Evolutionary conservation across 2,797 vertebrate species (phyloP).

Genomic region (Antennarius maculatus): DNA sequence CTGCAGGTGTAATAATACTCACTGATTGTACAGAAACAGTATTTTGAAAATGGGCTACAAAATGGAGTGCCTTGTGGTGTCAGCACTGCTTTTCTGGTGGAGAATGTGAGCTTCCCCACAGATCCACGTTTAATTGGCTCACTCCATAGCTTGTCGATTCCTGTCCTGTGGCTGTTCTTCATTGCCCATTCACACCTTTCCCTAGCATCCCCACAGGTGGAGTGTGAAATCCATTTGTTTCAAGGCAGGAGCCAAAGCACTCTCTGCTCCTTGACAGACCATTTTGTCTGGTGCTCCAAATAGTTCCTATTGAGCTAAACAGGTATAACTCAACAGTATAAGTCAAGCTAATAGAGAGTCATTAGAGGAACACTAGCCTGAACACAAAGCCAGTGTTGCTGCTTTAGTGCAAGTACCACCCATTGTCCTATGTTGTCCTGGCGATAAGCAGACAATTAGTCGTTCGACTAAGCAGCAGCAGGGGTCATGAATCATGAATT

Average conservation of each 20-base stretch:
- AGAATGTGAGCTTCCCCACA: constrained; percentile 47
- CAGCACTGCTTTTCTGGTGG: constrained; percentile 48
- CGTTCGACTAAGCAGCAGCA: constrained; percentile 63
- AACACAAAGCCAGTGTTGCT: constrained; percentile 54
- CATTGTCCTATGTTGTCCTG: constrained; percentile 68
- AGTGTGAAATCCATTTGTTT: constrained; percentile 79
- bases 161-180: constrained; percentile 68
- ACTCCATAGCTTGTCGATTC: constrained; percentile 50
- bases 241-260: constrained; percentile 68
- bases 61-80: constrained; percentile 49
- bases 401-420: constrained; percentile 51
- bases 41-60: constrained; percentile 60
- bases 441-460: constrained; percentile 80
- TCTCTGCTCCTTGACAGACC: constrained; percentile 60
- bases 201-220: constrained; percentile 65
- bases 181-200: constrained; percentile 74
- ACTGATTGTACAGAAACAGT: constrained; percentile 34
- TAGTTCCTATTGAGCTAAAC: constrained; percentile 71
- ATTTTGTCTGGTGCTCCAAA: constrained; percentile 63
- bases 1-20: constrained; percentile 28
- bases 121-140: constrained; percentile 68
- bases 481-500: constrained; percentile 79
- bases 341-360: constrained; percentile 70
- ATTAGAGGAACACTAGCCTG: constrained; percentile 64
- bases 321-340: constrained; percentile 66